Percentiles rank a stretch among this genome's conserved stretches.
Conservation (phyloP, 2,888 invertebrate genomes). For the Bibio marci region DNA sequence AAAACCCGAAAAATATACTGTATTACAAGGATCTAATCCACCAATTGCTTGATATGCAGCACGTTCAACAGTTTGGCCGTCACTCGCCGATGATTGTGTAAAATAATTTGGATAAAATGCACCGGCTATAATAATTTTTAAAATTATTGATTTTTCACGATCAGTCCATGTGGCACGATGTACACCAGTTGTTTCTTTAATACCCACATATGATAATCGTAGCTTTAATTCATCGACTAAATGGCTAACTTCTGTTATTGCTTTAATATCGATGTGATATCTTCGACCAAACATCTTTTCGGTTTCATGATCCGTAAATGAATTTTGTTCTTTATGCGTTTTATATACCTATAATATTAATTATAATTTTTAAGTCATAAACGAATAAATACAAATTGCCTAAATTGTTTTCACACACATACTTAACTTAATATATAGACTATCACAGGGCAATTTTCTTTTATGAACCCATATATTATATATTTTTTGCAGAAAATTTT, state of each 20-base stretch:
- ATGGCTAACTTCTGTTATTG: conserved; percentile 53
- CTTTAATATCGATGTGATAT: conserved; percentile 46
- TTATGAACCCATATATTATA: too few relatives aligned
- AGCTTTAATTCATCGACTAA: conserved; percentile 50
- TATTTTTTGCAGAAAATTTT: too few relatives aligned
- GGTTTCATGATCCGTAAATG: conserved; percentile 31
- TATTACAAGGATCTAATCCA: conserved; percentile 58
- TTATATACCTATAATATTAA: background rate
- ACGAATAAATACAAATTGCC: too few relatives aligned
- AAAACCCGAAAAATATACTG: conserved; percentile 49
- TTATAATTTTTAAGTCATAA: too few relatives aligned
- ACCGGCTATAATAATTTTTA: conserved; percentile 39
- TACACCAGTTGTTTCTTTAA: conserved; percentile 34
- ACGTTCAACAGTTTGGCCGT: conserved; percentile 41
- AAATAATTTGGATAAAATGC: conserved; percentile 93
- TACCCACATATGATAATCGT: conserved; percentile 41
- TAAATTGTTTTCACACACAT: too few relatives aligned
- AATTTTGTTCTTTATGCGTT: background rate
- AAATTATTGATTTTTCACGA: conserved; percentile 38
- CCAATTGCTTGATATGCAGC: conserved; percentile 46
- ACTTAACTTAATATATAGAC: too few relatives aligned
- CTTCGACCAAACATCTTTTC: conserved; percentile 49
- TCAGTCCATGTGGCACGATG: conserved; percentile 29
- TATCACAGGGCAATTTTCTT: too few relatives aligned
- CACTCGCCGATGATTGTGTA: conserved; percentile 33